These are phyloP conservation scores for Heliconius charithonia DNA, from an alignment of 2,888 invertebrate species.

Conservation along the genomic window DNA sequence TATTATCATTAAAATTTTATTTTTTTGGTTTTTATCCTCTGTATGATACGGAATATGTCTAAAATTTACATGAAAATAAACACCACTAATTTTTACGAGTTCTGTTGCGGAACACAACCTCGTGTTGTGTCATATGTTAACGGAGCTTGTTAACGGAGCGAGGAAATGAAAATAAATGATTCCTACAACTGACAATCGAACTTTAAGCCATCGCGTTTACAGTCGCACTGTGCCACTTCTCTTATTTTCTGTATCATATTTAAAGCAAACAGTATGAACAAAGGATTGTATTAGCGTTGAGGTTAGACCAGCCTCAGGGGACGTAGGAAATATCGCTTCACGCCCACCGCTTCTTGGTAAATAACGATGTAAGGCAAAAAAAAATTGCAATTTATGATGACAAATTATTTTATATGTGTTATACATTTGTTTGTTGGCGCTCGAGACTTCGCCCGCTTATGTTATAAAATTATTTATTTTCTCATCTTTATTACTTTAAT, in stretches of 20 bases:
- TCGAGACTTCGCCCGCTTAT: too few relatives aligned
- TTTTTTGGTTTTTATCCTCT: too few relatives aligned
- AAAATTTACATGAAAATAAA: too few relatives aligned
- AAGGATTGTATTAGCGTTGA: constrained; percentile 14
- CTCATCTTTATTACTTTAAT: too few relatives aligned
- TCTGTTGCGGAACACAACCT: too few relatives aligned
- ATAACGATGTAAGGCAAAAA: constrained; percentile 21
- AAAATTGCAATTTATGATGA: constrained; percentile 8
- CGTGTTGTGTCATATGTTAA: not conserved
- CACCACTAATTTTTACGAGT: too few relatives aligned
- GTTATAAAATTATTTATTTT: too few relatives aligned
- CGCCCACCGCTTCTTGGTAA: constrained; percentile 17
- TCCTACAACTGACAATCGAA: not conserved
- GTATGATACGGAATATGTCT: too few relatives aligned
- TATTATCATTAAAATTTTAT: too few relatives aligned
- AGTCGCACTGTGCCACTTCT: not conserved
- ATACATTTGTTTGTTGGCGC: not conserved
- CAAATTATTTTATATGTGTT: not conserved
- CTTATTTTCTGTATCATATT: not conserved
- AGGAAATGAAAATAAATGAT: not conserved
- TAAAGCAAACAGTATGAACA: constrained; percentile 20
- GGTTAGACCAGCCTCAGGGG: constrained; percentile 19
- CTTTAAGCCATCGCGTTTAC: not conserved
- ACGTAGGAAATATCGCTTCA: constrained; percentile 17
- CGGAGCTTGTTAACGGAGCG: not conserved